Conservation (phyloP, 2,797 vertebrate genomes). For the Ptychobarbus kaznakovi region DNA sequence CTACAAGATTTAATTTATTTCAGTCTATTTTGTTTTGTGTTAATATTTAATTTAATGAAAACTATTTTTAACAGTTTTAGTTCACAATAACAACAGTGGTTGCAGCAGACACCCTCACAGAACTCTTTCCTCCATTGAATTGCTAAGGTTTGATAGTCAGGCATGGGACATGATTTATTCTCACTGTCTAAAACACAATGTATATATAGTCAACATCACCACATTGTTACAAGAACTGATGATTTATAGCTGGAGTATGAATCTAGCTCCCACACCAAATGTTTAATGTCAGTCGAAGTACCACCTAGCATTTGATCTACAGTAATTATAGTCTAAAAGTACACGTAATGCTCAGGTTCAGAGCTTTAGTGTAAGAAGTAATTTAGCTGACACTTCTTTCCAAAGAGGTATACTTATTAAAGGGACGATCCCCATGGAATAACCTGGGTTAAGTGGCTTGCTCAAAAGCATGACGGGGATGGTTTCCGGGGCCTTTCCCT, state of each 20-base stretch:
- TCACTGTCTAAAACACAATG: conserved; percentile 43
- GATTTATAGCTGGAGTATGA: conserved; percentile 38
- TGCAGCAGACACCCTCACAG: neutral
- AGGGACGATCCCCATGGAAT: neutral
- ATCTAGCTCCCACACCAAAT: conserved; percentile 36
- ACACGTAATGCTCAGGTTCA: conserved; percentile 4
- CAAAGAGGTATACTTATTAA: conserved; percentile 13
- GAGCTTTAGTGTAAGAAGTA: neutral
- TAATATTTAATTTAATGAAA: neutral
- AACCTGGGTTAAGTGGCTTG: conserved; percentile 21
- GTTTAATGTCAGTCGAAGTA: conserved; percentile 29
- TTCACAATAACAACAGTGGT: neutral
- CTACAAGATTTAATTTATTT: neutral
- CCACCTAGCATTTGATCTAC: conserved; percentile 41
- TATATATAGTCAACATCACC: conserved; percentile 23
- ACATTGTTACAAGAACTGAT: conserved; percentile 44
- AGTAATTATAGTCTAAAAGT: conserved; percentile 47
- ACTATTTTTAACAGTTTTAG: neutral
- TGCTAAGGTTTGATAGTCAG: conserved; percentile 20
- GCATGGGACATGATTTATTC: conserved; percentile 18
- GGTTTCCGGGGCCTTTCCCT: neutral
- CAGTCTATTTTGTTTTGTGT: neutral
- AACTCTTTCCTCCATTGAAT: neutral
- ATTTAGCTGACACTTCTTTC: neutral
- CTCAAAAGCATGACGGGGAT: neutral